phyloP scores from a whole-genome alignment of 1,140 invertebrate species.

The Fopius arisanus region DNA sequence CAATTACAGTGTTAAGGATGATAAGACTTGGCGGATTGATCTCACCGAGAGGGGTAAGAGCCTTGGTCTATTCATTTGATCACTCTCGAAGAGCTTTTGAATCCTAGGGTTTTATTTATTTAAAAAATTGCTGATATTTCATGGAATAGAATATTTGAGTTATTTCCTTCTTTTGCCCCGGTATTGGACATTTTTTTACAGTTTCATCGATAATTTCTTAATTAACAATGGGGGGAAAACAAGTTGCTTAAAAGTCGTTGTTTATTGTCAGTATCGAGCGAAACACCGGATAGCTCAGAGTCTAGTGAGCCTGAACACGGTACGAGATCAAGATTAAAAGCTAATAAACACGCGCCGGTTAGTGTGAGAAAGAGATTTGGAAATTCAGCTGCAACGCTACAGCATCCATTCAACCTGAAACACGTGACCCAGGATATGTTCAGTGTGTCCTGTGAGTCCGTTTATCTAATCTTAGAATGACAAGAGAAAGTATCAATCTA shows the following conservation, averaged over 20 bases:
- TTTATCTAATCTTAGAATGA: not conserved
- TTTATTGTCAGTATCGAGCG: conserved; percentile 56
- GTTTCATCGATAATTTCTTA: not conserved
- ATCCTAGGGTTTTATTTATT: too few species aligned
- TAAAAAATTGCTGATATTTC: too few species aligned
- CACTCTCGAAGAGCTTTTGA: too few species aligned
- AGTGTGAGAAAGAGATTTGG: conserved; percentile 59
- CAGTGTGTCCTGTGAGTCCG: conserved; percentile 51
- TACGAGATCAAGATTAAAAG: conserved; percentile 53
- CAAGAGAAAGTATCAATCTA: not conserved
- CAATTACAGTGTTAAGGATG: conserved; percentile 59
- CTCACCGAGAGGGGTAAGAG: conserved; percentile 53
- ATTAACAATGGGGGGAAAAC: not conserved
- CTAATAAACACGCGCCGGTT: conserved; percentile 52
- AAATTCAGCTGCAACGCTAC: conserved; percentile 53
- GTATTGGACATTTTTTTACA: not conserved
- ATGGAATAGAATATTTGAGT: too few species aligned
- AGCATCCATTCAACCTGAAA: conserved; percentile 60
- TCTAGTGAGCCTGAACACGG: conserved; percentile 60
- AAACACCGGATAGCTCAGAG: conserved; percentile 59
- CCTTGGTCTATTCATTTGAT: not conserved
- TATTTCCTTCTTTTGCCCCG: too few species aligned
- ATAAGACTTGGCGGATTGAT: conserved; percentile 60
- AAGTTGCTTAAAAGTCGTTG: not conserved
- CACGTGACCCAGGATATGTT: conserved; percentile 63